Percentiles rank a stretch among this genome's conserved stretches.
phyloP scores from a whole-genome alignment of 2,888 invertebrate genomes.

The Acanthosepion lycidas region DNA sequence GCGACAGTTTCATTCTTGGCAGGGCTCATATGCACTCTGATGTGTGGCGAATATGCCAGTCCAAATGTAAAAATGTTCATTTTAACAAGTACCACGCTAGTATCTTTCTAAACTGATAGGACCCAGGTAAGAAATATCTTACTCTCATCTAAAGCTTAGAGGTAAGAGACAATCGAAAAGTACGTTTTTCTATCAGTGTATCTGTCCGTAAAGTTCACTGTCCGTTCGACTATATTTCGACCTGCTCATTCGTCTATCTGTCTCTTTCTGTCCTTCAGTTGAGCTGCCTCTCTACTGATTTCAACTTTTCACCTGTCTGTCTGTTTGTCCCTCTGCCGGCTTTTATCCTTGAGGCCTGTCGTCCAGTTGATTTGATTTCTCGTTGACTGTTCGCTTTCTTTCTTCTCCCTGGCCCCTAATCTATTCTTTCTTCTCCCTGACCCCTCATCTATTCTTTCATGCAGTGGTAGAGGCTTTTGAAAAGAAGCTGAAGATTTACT shows the following conservation, averaged over 20 bases:
- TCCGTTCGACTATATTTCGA: background rate
- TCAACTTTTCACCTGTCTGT: background rate
- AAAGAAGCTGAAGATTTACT: background rate
- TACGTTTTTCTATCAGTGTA: no score
- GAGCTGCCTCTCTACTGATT: background rate
- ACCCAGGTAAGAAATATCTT: no score
- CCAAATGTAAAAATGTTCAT: no score
- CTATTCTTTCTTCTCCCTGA: background rate
- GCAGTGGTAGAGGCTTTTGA: background rate
- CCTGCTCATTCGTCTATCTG: background rate
- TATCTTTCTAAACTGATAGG: no score
- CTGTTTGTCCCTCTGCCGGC: no score
- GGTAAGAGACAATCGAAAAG: no score
- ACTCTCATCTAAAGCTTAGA: no score
- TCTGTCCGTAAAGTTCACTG: background rate
- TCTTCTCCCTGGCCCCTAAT: background rate
- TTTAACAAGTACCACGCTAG: no score
- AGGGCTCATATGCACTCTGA: no score
- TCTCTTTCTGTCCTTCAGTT: background rate
- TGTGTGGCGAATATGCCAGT: no score
- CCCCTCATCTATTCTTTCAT: background rate
- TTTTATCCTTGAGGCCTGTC: background rate
- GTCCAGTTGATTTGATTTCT: background rate
- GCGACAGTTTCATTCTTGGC: no score
- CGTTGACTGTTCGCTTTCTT: background rate